These are phyloP conservation scores for Hesperophylax magnus DNA, from an alignment of 1,140 invertebrate species.

Conservation along the genomic window DNA sequence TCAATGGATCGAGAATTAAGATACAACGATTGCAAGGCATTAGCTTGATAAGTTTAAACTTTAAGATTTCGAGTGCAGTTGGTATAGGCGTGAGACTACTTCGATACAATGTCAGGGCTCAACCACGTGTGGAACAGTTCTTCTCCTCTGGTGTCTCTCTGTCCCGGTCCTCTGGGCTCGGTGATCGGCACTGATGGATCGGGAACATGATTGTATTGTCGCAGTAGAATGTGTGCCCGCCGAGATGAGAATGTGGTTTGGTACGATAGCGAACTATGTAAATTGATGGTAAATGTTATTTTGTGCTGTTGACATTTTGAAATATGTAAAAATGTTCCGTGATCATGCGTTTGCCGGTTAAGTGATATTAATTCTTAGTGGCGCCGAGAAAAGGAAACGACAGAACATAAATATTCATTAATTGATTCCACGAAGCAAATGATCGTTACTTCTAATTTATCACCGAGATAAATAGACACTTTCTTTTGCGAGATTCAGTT, in stretches of 20 bases:
- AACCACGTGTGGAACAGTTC: background rate
- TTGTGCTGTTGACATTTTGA: slow-evolving; percentile 44
- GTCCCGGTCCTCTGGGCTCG: background rate
- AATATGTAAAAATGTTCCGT: slow-evolving; percentile 36
- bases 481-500: slow-evolving; percentile 24
- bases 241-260: slow-evolving; percentile 41
- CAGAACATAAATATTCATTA: slow-evolving; percentile 40
- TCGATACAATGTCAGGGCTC: no score
- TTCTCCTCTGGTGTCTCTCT: background rate
- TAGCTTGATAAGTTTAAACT: no score
- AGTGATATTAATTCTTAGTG: slow-evolving; percentile 23
- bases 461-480: slow-evolving; percentile 7
- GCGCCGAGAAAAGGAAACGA: slow-evolving; percentile 28
- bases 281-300: slow-evolving; percentile 35
- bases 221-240: slow-evolving; percentile 26
- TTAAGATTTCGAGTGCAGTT: no score
- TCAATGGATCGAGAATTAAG: no score
- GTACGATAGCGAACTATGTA: slow-evolving; percentile 36
- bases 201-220: slow-evolving; percentile 37
- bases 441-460: slow-evolving; percentile 19
- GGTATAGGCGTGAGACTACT: no score
- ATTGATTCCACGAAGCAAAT: slow-evolving; percentile 23
- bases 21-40: no score
- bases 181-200: slow-evolving; percentile 20
- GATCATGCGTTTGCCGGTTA: slow-evolving; percentile 2